Base-by-base conservation (phyloP, 2,113 vertebrate species). In the Sterna hirundo region DNA sequence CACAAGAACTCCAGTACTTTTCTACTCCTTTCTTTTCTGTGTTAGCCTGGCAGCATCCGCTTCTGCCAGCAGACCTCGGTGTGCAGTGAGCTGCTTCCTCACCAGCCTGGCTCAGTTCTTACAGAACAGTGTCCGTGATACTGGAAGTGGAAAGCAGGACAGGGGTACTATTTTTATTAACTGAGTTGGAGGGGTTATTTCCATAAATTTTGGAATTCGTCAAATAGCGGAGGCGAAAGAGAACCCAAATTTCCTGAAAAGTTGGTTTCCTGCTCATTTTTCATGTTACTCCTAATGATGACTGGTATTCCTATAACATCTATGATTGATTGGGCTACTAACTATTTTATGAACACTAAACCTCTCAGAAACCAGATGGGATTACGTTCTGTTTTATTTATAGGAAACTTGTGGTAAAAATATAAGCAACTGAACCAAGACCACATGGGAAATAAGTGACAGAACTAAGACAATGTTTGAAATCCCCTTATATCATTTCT, bases 301-400 rank as follows among this genome's bases (percentile, higher is more conserved):
- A 10, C 57, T 89, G 38, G 4, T 79, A 62, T 89, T 88, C 32
- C 42, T 87, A 6, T 58, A 85, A 77, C 27, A 54, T 34, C 62
- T 85, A 11, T 58, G 89, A 91, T n/a, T 93, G 80, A 88, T 75
- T n/a, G 20, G 30, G 18, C 12, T 80, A 55, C 84, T 76, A 83
- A 89, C 46, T 84, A 65, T 92, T 95, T 97, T 61, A 87, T 79
- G 80, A 87, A 54, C 5, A 4, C 10, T 83, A 95, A 97, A 79
- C 10, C 15, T 74, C 52, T 87, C 32, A 74, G 58, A 82, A 95
- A 85, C 16, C 27, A 85, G 68, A 58, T 58, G 44, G 77, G 74
- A 86, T 87, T 87, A 40, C 38, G n/a, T 52, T 74, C 66, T 93
- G 32, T 36, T 91, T 93, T 97, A 88, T 93, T 94, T 94, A 86